Base-by-base conservation (phyloP, 2,888 invertebrate species). In the Harpalus rufipes region DNA sequence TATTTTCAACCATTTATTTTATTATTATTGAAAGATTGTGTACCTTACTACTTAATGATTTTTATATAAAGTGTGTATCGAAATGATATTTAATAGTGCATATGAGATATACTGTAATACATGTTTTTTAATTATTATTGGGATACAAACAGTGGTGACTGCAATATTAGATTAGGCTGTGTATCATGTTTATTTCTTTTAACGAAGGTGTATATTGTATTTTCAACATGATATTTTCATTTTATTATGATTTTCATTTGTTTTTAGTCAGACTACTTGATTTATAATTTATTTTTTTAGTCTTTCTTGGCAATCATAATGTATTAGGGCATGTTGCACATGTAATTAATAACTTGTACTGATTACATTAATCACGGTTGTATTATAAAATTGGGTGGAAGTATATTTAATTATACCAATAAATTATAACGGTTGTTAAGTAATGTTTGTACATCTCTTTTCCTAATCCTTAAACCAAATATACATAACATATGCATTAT, bases 361-460 rank as follows among this genome's bases (percentile, higher is more conserved):
- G 92, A 92, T 92, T 92, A 92, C 91, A 92, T 92, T 92, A 92
- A 92, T 92, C 92, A 92, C 91, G 90, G 90, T 90, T 92, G 91
- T 91, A 90, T 87, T 89, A 91, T 91, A 91, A 80, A 90, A 87
- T 90, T 90, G 91, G 90, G 91, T 91, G 91, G 91, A 91, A 91
- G 91, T 90, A 91, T 90, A 90, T 91, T 90, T 89, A 89, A 86
- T 89, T 89, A 89, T 90, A 89, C 89, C 88, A 88, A 88, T 88
- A 88, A 86, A 87, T 86, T 87, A 87, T 86, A 81, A 72, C 84
- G 82, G 83, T 85, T 85, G 84, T 85, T 84, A 81, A 81, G 84
- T 84, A 84, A 16, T 59, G 10, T 44, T 41, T 78, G 32, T 80
- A 39, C 61, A 7, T 80, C 10, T 80, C 14, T 14, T 39, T 61